These are phyloP conservation scores for Sylvia atricapilla DNA, from an alignment of 2,113 vertebrate species.

Conservation along the genomic window DNA sequence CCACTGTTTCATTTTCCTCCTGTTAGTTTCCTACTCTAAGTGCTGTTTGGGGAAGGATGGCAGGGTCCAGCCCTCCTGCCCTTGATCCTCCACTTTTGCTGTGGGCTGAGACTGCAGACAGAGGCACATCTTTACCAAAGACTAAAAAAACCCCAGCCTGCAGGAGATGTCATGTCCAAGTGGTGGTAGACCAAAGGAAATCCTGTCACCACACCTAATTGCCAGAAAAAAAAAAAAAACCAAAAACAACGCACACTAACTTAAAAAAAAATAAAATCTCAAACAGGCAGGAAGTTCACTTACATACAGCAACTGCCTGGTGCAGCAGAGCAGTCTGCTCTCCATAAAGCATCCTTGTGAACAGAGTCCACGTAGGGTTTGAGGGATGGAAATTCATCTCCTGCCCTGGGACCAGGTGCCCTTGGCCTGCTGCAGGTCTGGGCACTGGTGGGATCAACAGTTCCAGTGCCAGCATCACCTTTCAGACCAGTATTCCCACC, in stretches of 20 bases:
- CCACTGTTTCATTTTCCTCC: not conserved
- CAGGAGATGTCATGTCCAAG: constrained; percentile 33
- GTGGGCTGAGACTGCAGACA: rapidly evolving
- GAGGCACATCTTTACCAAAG: not conserved
- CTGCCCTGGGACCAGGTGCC: not conserved
- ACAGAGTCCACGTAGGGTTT: rapidly evolving
- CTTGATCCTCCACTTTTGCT: rapidly evolving
- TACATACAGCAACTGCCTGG: not conserved
- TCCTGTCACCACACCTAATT: constrained; percentile 62
- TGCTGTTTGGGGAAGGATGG: not conserved
- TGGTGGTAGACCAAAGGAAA: constrained; percentile 40
- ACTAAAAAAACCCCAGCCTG: not conserved
- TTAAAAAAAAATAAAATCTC: not conserved
- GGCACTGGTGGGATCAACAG: not conserved
- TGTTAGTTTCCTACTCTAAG: rapidly evolving
- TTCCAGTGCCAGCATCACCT: not conserved
- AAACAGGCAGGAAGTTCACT: constrained; percentile 25
- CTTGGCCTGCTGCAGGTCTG: not conserved
- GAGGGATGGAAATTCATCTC: not conserved
- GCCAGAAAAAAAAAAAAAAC: constrained; percentile 8
- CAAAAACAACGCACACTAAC: not conserved
- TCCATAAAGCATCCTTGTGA: not conserved
- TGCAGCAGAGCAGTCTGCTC: not conserved
- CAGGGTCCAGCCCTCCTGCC: not conserved
- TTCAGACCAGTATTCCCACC: not conserved